A percentile compares a stretch with the other conserved stretches of the same genome.
Evolutionary conservation across 2,797 vertebrate species (phyloP).

Genomic region (Sciaenops ocellatus): DNA sequence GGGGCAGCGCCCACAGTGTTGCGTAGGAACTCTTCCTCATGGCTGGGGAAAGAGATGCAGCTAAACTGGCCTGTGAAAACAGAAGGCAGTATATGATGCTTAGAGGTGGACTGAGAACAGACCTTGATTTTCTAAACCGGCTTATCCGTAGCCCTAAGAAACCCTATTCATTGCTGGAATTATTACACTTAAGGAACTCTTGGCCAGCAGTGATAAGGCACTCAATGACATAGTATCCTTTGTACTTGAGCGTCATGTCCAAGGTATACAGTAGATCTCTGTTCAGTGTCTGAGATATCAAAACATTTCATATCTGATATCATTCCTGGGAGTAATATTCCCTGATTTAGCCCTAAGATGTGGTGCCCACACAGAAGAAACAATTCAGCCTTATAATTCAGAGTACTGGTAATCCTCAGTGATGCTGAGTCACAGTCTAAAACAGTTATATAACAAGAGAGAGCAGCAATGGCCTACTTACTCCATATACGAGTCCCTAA

Average conservation of each 20-base stretch:
- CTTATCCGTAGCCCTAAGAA: background rate
- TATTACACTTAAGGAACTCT: background rate
- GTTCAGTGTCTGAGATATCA: background rate
- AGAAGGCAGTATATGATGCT: background rate
- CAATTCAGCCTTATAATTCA: slow-evolving; percentile 50
- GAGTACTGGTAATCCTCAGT: slow-evolving; percentile 68
- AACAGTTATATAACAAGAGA: slow-evolving; percentile 68
- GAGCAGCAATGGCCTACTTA: slow-evolving; percentile 22
- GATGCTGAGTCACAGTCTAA: slow-evolving; percentile 79
- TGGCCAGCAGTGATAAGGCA: background rate
- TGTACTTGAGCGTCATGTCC: background rate
- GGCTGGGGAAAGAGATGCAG: slow-evolving; percentile 91
- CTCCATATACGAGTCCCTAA: background rate
- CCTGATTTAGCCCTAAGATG: slow-evolving; percentile 36
- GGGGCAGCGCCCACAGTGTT: slow-evolving; percentile 87
- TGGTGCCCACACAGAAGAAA: slow-evolving; percentile 52
- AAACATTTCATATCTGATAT: slow-evolving; percentile 8
- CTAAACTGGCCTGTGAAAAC: slow-evolving; percentile 85
- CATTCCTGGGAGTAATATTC: slow-evolving; percentile 34
- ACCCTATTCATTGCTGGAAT: background rate
- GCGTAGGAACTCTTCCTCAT: slow-evolving; percentile 94
- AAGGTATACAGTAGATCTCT: slow-evolving; percentile 10
- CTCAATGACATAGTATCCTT: background rate
- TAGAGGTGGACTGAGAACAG: background rate
- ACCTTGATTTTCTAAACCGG: background rate